Base-by-base conservation (phyloP, 2,888 invertebrate genomes). In the Acleris literana region DNA sequence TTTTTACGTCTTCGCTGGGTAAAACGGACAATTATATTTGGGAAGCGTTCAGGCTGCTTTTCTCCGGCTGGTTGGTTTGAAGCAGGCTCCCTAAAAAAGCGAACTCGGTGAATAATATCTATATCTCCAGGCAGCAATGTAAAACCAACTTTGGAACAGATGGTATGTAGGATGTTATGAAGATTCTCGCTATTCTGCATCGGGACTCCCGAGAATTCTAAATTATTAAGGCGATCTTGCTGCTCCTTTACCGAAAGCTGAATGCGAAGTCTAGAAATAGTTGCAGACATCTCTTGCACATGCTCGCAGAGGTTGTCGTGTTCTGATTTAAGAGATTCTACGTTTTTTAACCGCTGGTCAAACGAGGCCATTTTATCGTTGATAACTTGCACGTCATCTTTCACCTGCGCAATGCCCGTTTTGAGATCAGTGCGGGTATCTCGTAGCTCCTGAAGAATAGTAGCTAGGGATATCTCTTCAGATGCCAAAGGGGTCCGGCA, bases 81-180 rank as follows among this genome's bases (percentile, higher is more conserved):
- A 49, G 57, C 59, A 18, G 51, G 17, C 1, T 59, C 20, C 51
- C 58, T 62, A 4, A 62, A 57, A 13, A 44, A 63, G 5, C 65
- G 52, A 2, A 69, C 65, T 16, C 68, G 54, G 9, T 64, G 67
- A n/a, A 69, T 49, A 33, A 64, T 67, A 22, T 69, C 67, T 16
- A 69, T 51, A 29, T 69, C 69, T 6, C 61, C 59, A 20, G 54
- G 18, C 25, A 33, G 9, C 13, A 65, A 49, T 7, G 58, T 6
- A 22, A 39, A 53, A 20, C 64, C 57, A n/a, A 60, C 56, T 25
- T 53, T 48, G 7, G 39, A 52, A 7, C 64, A 61, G 11, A 69
- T 51, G 1, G 33, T 54, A 18, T 61, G 59, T 13, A 69, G 20
- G 16, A 69, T 48, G n/a, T 51, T 18, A 11, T 56, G 54, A 25